Conservation (phyloP, 2,888 invertebrate genomes). For the Crematogaster levior region DNA sequence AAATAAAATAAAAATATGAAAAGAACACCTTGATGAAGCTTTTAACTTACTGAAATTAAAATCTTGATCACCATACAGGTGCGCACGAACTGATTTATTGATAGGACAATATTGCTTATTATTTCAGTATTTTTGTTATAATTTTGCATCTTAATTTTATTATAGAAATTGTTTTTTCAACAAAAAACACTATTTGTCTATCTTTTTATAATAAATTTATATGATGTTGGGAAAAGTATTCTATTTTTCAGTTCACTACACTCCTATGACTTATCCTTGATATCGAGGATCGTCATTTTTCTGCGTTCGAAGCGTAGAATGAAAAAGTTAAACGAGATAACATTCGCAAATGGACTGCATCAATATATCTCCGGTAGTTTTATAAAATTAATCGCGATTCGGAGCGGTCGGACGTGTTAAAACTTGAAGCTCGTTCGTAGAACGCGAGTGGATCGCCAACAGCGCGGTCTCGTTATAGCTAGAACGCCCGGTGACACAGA, state of each 20-base stretch:
- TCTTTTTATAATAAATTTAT: neutral
- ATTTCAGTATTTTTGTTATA: neutral
- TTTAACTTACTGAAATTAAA: neutral
- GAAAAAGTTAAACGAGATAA: neutral
- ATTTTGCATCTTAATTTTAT: neutral
- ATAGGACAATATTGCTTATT: neutral
- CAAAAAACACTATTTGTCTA: neutral
- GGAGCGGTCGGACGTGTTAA: neutral
- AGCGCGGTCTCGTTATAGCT: conserved; percentile 40
- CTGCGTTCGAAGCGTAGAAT: neutral
- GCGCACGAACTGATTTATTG: neutral
- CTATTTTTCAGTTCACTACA: too few species aligned
- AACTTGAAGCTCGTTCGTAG: conserved; percentile 27
- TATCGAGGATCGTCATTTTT: neutral
- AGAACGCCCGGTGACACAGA: conserved; percentile 51
- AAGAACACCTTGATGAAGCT: too few species aligned
- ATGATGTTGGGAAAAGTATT: neutral
- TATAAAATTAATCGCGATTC: neutral
- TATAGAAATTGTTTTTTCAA: neutral
- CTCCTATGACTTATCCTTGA: neutral
- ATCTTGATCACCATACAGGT: neutral
- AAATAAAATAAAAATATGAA: neutral
- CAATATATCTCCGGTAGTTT: neutral
- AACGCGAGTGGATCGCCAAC: conserved; percentile 37
- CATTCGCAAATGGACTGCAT: neutral